Base-by-base conservation (phyloP, 2,113 vertebrate species). In the Gambusia affinis region DNA sequence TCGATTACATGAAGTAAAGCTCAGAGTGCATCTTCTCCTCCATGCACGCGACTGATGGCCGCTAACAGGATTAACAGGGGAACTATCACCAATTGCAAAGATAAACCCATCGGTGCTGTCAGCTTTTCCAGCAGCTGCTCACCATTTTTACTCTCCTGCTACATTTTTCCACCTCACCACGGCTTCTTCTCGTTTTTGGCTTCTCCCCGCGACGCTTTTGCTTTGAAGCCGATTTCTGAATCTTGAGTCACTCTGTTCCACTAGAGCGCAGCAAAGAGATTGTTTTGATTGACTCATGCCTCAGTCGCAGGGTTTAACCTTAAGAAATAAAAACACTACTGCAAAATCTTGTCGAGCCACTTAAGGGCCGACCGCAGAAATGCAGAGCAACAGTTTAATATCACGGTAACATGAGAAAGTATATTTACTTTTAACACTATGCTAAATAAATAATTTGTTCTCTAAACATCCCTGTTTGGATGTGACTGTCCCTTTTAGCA, bases 181-280 rank as follows among this genome's bases (percentile, higher is more conserved):
- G 37, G 28, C 74, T 70, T 72, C 37, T 22, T 42, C 69, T n/a
- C 42, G 35, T 37, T 63, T 42, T 68, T 57, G 37, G 70, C 78
- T 83, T 63, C 76, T 62, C 42, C 22, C 27, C 39, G 57, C 76
- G 69, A 67, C 24, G 68, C 15, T 22, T 10, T 78, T 8, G 57
- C 78, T 79, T 80, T 74, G 70, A 79, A 81, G 69, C 73, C 75
- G 60, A 82, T 85, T 68, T 85, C 70, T 79, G 73, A 22, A 31
- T 73, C 67, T 78, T 87, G 83, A 89, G 74, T 90, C 87, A 84
- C 31, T 71, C 10, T 5, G 42, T 71, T 77, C 78, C 51, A 81
- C 77, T 69, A 65, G 60, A 81, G 75, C 64, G 60, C 22, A 63
- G 64, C 67, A 66, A 67, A 83, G 80, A 63, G 27, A 12, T 51